Conservation (phyloP, 2,113 vertebrate species). For the Clinocottus analis region DNA sequence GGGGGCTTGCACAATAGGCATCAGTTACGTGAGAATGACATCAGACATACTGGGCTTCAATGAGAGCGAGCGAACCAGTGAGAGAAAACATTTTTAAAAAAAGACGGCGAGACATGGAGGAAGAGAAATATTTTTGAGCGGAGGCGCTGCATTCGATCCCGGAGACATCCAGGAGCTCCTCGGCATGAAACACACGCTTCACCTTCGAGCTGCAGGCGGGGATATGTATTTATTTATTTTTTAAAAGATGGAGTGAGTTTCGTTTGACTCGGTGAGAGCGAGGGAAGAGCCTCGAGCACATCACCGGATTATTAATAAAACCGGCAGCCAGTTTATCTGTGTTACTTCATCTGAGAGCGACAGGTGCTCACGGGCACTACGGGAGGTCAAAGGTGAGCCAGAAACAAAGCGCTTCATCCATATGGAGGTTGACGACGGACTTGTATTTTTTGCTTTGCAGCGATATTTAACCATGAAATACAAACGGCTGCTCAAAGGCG, state of each 20-base stretch:
- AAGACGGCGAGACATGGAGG: neutral
- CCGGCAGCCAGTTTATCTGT: neutral
- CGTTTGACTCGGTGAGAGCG: neutral
- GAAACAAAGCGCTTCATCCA: too few species aligned
- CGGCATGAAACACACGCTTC: neutral
- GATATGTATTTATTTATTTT: neutral
- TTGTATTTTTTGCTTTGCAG: too few species aligned
- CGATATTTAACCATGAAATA: neutral
- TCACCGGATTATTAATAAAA: neutral
- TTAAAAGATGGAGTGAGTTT: neutral
- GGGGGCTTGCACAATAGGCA: conserved; percentile 9
- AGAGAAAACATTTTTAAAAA: too few species aligned
- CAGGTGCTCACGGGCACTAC: too few species aligned
- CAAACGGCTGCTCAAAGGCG: neutral
- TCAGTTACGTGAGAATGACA: neutral
- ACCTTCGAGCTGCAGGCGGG: neutral
- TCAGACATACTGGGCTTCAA: conserved; percentile 1
- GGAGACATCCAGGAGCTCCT: too few species aligned
- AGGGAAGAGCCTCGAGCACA: neutral
- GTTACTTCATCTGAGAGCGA: neutral
- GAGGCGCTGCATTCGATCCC: too few species aligned
- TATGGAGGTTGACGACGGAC: too few species aligned
- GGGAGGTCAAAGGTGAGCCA: too few species aligned
- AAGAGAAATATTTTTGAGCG: neutral
- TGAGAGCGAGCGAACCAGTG: neutral